Evolutionary conservation across 2,797 vertebrate genomes (phyloP).

Genomic region (Lutjanus argentimaculatus): DNA sequence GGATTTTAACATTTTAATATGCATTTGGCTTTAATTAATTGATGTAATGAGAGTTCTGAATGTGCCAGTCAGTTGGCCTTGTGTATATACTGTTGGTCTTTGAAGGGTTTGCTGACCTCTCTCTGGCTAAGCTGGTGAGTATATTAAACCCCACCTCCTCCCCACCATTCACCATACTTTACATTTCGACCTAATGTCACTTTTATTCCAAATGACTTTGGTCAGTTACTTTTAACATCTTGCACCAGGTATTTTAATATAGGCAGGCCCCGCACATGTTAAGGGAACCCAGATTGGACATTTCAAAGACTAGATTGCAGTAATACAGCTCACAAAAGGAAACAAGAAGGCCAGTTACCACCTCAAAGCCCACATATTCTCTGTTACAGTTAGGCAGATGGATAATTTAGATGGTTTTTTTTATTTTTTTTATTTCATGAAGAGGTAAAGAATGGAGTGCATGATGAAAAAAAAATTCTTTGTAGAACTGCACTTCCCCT

Average conservation of each 20-base stretch:
- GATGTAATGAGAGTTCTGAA: conserved; percentile 22
- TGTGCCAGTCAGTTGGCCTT: background rate
- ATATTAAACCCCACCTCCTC: background rate
- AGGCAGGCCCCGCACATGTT: conserved; percentile 26
- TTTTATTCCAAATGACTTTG: conserved; percentile 23
- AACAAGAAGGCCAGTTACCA: conserved; percentile 45
- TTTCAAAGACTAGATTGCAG: conserved; percentile 29
- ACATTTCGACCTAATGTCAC: conserved; percentile 25
- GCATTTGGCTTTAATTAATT: background rate
- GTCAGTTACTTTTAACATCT: conserved; percentile 23
- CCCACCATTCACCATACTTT: background rate
- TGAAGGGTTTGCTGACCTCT: conserved; percentile 43
- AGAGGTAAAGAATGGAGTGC: background rate
- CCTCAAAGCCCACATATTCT: conserved; percentile 43
- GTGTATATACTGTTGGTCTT: background rate
- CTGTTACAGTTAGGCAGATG: conserved; percentile 17
- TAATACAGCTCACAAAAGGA: conserved; percentile 23
- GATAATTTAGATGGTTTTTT: conserved; percentile 23
- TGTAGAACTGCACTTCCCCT: background rate
- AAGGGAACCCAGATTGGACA: conserved; percentile 52
- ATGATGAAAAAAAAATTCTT: conserved; percentile 3
- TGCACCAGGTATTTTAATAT: conserved; percentile 41
- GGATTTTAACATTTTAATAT: background rate
- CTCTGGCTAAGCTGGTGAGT: conserved; percentile 2
- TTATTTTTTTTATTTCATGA: background rate